Conservation (phyloP, 1,140 invertebrate species). For the Heterodera schachtii region DNA sequence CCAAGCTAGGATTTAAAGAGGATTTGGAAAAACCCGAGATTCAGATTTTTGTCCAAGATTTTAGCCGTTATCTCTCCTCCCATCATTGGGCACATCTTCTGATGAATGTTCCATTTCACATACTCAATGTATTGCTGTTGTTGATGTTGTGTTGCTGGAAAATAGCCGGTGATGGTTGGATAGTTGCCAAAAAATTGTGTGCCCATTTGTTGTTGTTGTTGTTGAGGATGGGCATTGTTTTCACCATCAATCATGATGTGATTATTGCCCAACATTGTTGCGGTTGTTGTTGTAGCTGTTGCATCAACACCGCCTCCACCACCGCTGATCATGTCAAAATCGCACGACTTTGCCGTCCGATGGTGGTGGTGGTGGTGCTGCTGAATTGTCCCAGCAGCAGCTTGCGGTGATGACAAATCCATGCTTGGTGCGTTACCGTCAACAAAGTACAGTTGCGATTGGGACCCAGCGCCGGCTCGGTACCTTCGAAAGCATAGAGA, state of each 20-base stretch:
- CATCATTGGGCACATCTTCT: no score
- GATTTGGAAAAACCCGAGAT: no score
- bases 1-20: no score
- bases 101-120: no score
- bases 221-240: background rate
- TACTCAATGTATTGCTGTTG: constrained; percentile 24
- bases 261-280: no score
- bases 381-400: no score
- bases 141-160: background rate
- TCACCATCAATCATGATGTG: background rate
- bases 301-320: background rate
- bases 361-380: constrained; percentile 6
- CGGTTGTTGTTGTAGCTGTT: background rate
- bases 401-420: background rate
- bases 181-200: background rate
- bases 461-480: background rate
- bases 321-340: constrained; percentile 25
- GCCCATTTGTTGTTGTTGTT: no score
- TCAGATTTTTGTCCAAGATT: no score
- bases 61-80: no score
- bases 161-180: background rate
- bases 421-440: background rate
- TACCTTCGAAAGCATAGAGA: background rate
- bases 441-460: background rate
- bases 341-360: constrained; percentile 30